These are phyloP conservation scores for Hemistola chrysoprasaria DNA, from an alignment of 2,888 invertebrate species.

Conservation along the genomic window DNA sequence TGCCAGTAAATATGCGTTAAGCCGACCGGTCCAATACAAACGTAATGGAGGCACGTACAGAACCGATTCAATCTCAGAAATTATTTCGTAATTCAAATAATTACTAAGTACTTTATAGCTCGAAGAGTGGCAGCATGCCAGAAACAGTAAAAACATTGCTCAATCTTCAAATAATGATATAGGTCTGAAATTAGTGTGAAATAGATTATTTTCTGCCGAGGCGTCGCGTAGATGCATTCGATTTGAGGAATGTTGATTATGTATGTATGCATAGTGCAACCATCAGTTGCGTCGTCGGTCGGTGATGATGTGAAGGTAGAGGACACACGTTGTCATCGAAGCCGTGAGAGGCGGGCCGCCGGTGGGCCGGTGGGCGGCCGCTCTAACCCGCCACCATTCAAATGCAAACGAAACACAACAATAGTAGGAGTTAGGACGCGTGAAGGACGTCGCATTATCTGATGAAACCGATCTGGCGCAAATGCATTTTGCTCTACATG, in stretches of 20 bases:
- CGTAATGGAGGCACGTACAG: conserved; percentile 56
- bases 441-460: conserved; percentile 79
- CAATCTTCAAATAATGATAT: conserved; percentile 49
- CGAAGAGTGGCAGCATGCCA: conserved; percentile 45
- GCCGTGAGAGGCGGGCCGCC: conserved; percentile 53
- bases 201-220: conserved; percentile 40
- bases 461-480: conserved; percentile 71
- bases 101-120: conserved; percentile 48
- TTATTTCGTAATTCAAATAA: conserved; percentile 63
- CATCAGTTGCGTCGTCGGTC: conserved; percentile 11
- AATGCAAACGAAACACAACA: conserved; percentile 76
- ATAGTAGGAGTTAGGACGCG: conserved; percentile 80
- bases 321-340: conserved; percentile 45
- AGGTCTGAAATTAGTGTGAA: conserved; percentile 48
- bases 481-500: conserved; percentile 75
- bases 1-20: conserved; percentile 43
- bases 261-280: conserved; percentile 22
- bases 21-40: conserved; percentile 44
- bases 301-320: conserved; percentile 25
- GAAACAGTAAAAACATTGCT: conserved; percentile 49
- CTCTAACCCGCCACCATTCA: conserved; percentile 67
- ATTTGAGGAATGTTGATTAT: conserved; percentile 1
- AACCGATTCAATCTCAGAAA: conserved; percentile 57
- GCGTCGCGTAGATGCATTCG: conserved; percentile 18
- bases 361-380: conserved; percentile 64